Evolutionary conservation across 30 jellyfish, hydroid and myxozoan species (phyloP).

Genomic region (Catostylus mosaicus): DNA sequence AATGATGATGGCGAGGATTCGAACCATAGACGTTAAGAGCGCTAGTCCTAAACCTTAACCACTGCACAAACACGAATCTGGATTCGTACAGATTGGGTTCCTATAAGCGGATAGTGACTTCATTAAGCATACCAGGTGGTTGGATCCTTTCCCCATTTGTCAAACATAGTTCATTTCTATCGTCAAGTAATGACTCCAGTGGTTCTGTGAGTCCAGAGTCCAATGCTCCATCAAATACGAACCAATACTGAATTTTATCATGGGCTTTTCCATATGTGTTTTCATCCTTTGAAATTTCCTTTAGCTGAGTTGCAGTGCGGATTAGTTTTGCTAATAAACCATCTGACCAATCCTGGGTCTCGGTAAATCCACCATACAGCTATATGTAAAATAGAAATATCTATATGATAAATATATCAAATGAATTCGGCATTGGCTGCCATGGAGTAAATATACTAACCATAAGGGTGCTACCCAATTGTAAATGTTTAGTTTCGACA

Average conservation of each 20-base stretch:
- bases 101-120: no score
- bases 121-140: constrained; percentile 76
- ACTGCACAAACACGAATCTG: no score
- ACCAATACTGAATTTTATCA: constrained; percentile 75
- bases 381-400: not conserved
- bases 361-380: constrained; percentile 59
- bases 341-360: constrained; percentile 47
- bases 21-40: no score
- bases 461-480: no score
- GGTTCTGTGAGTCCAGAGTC: constrained; percentile 39
- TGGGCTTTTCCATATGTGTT: not conserved
- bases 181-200: constrained; percentile 63
- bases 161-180: constrained; percentile 36
- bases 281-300: constrained; percentile 5
- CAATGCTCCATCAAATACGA: constrained; percentile 75
- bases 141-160: constrained; percentile 56
- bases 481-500: no score
- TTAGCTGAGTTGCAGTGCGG: constrained; percentile 39
- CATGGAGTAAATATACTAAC: no score
- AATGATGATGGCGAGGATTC: no score
- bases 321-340: constrained; percentile 72
- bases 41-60: no score
- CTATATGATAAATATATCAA: no score
- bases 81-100: no score
- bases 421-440: not conserved